Percentiles rank a stretch among this genome's conserved stretches.
phyloP scores from a whole-genome alignment of 2,113 vertebrate genomes.

The Syngnathus floridae region DNA sequence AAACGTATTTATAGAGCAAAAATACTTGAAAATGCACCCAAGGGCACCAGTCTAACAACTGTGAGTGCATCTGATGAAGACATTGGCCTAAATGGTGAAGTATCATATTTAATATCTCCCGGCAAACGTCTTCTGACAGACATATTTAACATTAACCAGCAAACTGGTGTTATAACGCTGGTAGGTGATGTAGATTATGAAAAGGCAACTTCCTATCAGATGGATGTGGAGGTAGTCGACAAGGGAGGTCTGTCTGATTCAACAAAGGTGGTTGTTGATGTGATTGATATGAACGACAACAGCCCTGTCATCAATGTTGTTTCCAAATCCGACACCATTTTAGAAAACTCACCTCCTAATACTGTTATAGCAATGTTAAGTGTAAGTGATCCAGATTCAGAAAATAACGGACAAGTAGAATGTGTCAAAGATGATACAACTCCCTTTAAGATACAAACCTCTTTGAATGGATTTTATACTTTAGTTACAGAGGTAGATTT shows the following conservation, averaged over 20 bases:
- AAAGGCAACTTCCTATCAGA: conserved; percentile 37
- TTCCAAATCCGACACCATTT: conserved; percentile 42
- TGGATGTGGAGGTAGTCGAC: conserved; percentile 63
- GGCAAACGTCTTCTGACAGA: accelerated
- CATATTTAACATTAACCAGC: conserved; percentile 46
- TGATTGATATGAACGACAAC: conserved; percentile 64
- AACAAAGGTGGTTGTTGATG: conserved; percentile 63
- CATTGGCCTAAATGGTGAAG: conserved; percentile 40
- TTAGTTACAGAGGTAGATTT: conserved; percentile 58
- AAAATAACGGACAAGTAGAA: conserved; percentile 39
- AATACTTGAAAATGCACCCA: conserved; percentile 52
- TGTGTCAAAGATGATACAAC: conserved; percentile 52
- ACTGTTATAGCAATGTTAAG: conserved; percentile 72
- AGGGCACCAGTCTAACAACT: conserved; percentile 46
- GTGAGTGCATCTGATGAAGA: conserved; percentile 64
- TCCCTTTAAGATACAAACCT: conserved; percentile 54
- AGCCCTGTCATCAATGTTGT: conserved; percentile 53
- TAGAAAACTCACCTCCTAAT: conserved; percentile 62
- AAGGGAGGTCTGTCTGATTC: conserved; percentile 56
- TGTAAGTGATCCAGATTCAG: conserved; percentile 28
- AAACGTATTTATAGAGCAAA: conserved; percentile 54
- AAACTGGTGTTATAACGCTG: conserved; percentile 52
- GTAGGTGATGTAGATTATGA: conserved; percentile 65
- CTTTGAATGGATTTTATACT: conserved; percentile 64
- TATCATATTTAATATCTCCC: conserved; percentile 61